These are phyloP conservation scores for Mythimna loreyi DNA, from an alignment of 2,888 invertebrate genomes.

Conservation along the genomic window DNA sequence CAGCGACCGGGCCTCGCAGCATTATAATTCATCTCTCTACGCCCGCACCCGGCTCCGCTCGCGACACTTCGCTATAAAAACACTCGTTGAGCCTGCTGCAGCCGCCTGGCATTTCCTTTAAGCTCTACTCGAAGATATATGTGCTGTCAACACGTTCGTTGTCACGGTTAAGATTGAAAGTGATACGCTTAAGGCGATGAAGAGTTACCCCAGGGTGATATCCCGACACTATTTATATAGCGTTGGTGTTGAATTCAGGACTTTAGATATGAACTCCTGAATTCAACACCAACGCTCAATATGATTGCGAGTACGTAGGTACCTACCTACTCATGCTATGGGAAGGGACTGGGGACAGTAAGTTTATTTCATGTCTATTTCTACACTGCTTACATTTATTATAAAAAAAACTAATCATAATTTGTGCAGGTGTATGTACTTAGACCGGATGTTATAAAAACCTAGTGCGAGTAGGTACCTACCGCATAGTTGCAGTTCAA, in stretches of 20 bases:
- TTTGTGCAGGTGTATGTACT: conserved; percentile 18
- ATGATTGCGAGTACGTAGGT: neutral
- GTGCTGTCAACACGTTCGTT: conserved; percentile 26
- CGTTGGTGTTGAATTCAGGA: neutral
- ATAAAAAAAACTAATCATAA: conserved; percentile 2
- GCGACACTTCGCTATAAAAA: conserved; percentile 22
- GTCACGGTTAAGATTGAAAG: conserved; percentile 24
- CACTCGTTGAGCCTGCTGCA: conserved; percentile 2
- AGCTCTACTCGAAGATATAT: conserved; percentile 26
- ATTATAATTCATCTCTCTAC: conserved; percentile 43
- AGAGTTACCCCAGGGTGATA: neutral
- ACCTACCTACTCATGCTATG: neutral
- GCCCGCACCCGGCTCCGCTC: conserved; percentile 26
- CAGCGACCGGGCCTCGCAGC: conserved; percentile 14
- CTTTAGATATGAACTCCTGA: neutral
- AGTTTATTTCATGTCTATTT: neutral
- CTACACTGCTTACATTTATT: conserved; percentile 14
- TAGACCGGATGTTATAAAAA: conserved; percentile 26
- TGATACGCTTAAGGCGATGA: neutral
- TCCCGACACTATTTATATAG: neutral
- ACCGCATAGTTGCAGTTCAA: conserved; percentile 8
- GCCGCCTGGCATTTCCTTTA: conserved; percentile 14
- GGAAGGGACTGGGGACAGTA: neutral
- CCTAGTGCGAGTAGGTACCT: neutral
- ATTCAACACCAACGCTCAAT: neutral